These are phyloP conservation scores for Hirtodrosophila cameraria DNA, from an alignment of 2,888 invertebrate species.

Conservation along the genomic window DNA sequence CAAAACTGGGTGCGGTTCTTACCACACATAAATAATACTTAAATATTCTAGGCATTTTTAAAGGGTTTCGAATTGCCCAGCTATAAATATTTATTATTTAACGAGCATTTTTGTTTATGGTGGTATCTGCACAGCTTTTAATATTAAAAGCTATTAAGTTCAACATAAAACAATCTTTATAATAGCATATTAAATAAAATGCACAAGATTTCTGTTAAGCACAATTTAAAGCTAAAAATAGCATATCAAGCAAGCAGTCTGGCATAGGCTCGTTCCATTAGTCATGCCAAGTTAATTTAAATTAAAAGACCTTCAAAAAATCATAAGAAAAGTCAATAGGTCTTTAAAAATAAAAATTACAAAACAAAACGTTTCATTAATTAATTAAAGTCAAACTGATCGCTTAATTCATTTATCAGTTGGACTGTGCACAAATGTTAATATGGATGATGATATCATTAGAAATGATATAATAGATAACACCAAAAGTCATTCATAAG, in stretches of 20 bases:
- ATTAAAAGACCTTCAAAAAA: conserved; percentile 10
- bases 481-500: conserved; percentile 21
- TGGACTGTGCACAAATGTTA: conserved; percentile 8
- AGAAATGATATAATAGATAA: conserved; percentile 23
- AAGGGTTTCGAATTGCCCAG: conserved; percentile 27
- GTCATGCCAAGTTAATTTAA: neutral
- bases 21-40: conserved; percentile 1
- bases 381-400: conserved; percentile 15
- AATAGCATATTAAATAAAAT: conserved; percentile 1
- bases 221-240: neutral
- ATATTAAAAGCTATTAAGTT: conserved; percentile 10
- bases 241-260: too few relatives aligned
- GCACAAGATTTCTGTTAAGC: neutral
- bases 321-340: conserved; percentile 18
- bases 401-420: conserved; percentile 25
- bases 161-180: conserved; percentile 2
- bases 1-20: conserved; percentile 26
- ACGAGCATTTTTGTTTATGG: conserved; percentile 1
- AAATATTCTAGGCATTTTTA: neutral
- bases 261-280: too few relatives aligned
- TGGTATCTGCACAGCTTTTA: neutral
- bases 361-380: conserved; percentile 26
- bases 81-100: conserved; percentile 27
- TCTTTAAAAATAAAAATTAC: neutral
- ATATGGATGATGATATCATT: conserved; percentile 46